Conservation (phyloP, 2,888 invertebrate genomes). For the Dysmachus trigonus region DNA sequence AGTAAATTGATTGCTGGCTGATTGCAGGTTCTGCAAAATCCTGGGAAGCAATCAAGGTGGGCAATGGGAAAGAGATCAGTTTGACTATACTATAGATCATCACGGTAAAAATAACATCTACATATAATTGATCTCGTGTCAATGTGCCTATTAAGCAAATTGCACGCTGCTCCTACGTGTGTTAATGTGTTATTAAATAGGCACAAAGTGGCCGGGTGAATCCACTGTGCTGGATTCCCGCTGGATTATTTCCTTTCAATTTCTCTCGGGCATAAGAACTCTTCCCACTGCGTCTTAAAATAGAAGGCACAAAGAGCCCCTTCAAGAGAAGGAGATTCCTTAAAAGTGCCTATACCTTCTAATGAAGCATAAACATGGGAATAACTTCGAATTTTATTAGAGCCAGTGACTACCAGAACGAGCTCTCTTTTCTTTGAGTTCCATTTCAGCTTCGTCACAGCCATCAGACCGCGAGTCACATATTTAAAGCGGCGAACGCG, state of each 20-base stretch:
- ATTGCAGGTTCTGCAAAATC: background rate
- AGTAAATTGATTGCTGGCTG: background rate
- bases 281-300: background rate
- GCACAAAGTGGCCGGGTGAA: background rate
- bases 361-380: conserved; percentile 36
- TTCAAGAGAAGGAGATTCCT: conserved; percentile 21
- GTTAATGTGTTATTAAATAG: background rate
- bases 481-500: background rate
- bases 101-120: background rate
- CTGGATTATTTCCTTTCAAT: background rate
- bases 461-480: background rate
- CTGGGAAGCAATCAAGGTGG: background rate
- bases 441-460: conserved; percentile 11
- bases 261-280: background rate
- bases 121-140: background rate
- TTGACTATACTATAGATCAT: background rate
- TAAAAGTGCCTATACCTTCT: conserved; percentile 29
- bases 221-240: background rate
- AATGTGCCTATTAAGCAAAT: background rate
- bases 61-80: background rate
- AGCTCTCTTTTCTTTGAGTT: conserved; percentile 6
- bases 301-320: background rate
- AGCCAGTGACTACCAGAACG: conserved; percentile 16
- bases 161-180: background rate
- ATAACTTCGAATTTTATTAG: conserved; percentile 14